Evolutionary conservation across 2,888 invertebrate genomes (phyloP).

Genomic region (Hyles lineata): DNA sequence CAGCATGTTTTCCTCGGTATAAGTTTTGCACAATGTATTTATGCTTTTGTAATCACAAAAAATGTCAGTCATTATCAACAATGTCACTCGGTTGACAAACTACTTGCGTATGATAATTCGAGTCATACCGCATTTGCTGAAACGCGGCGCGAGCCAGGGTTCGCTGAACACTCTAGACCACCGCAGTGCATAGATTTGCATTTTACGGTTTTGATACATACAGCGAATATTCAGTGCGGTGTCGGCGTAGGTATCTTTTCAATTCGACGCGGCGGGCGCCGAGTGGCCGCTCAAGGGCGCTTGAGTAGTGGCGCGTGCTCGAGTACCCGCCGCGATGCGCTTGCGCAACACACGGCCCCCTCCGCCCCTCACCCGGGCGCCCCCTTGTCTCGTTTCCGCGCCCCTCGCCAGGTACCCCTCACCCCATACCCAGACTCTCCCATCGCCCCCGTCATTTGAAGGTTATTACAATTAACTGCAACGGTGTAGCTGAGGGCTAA

Average conservation of each 20-base stretch:
- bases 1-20: background rate
- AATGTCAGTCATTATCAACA: slow-evolving; percentile 53
- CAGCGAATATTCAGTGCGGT: slow-evolving; percentile 82
- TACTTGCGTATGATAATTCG: slow-evolving; percentile 75
- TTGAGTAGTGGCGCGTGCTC: slow-evolving; percentile 81
- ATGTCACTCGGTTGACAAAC: slow-evolving; percentile 63
- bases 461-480: slow-evolving; percentile 78
- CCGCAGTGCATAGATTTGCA: slow-evolving; percentile 84
- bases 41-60: slow-evolving; percentile 20
- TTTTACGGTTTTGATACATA: slow-evolving; percentile 83
- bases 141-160: slow-evolving; percentile 63
- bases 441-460: slow-evolving; percentile 51
- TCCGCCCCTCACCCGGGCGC: slow-evolving; percentile 38
- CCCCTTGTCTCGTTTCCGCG: slow-evolving; percentile 18
- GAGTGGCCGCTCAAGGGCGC: slow-evolving; percentile 76
- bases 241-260: slow-evolving; percentile 83
- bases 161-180: slow-evolving; percentile 76
- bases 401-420: slow-evolving; percentile 37
- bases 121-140: slow-evolving; percentile 79
- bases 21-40: background rate
- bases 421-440: slow-evolving; percentile 39
- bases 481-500: slow-evolving; percentile 55
- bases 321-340: slow-evolving; percentile 73
- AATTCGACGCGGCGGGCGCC: slow-evolving; percentile 78
- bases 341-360: slow-evolving; percentile 61